Evolutionary conservation across 2,113 vertebrate species (phyloP).

Genomic region (Tragelaphus imberbis): DNA sequence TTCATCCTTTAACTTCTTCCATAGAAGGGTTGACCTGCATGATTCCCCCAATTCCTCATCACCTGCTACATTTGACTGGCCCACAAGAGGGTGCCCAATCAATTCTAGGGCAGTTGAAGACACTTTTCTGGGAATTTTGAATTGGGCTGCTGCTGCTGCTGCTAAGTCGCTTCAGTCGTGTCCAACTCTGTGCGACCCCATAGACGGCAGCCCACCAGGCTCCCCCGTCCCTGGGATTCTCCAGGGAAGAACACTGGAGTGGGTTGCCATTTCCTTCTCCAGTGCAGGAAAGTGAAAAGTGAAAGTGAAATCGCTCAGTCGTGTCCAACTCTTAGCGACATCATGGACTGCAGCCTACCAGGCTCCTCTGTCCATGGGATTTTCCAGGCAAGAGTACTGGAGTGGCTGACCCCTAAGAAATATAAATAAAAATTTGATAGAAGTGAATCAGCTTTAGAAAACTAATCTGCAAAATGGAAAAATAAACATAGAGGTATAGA

Average conservation of each 20-base stretch:
- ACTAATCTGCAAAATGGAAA: neutral
- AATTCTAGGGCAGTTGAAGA: neutral
- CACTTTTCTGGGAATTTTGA: neutral
- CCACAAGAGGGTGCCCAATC: neutral
- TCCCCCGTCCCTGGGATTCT: no score
- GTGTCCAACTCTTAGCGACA: no score
- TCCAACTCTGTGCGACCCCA: no score
- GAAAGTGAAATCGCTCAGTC: no score
- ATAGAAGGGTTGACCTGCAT: neutral
- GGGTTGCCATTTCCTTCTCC: no score
- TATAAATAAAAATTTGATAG: neutral
- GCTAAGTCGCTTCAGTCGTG: no score
- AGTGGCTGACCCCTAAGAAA: neutral
- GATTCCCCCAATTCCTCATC: neutral
- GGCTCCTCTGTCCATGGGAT: no score
- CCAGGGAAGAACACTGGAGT: no score
- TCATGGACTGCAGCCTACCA: no score
- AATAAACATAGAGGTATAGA: neutral
- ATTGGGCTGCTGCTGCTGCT: neutral
- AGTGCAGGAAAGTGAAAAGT: no score
- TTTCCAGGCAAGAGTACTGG: no score
- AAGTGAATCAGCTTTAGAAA: neutral
- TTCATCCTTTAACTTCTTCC: neutral
- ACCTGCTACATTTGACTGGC: neutral
- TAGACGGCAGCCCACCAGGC: no score